Evolutionary conservation across 2,888 invertebrate species (phyloP).

Genomic region (Arctia plantaginis): DNA sequence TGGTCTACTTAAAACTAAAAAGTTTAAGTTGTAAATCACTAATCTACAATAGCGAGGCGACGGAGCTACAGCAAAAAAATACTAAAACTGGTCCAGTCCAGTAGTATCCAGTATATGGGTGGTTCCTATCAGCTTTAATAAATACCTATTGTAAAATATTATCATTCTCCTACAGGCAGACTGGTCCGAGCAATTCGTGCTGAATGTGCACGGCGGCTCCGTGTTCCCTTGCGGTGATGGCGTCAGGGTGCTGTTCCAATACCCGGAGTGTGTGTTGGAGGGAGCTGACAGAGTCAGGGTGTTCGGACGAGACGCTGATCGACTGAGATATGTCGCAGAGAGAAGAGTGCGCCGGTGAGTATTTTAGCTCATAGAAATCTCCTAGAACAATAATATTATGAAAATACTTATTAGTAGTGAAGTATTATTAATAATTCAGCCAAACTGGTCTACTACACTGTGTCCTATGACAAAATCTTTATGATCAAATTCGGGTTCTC

Average conservation of each 20-base stretch:
- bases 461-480: too few species aligned
- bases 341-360: conserved; percentile 73
- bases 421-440: not conserved
- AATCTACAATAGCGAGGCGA: too few species aligned
- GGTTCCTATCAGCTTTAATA: not conserved
- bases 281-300: conserved; percentile 92
- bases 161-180: conserved; percentile 86
- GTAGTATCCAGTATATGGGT: too few species aligned
- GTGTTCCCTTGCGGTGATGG: conserved; percentile 94
- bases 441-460: too few species aligned
- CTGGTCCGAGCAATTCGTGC: conserved; percentile 94
- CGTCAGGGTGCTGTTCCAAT: conserved; percentile 93
- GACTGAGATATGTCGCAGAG: conserved; percentile 78
- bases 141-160: not conserved
- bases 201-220: conserved; percentile 93
- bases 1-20: too few species aligned
- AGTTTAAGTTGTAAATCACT: too few species aligned
- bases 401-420: too few species aligned
- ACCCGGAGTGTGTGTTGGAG: conserved; percentile 93
- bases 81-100: too few species aligned
- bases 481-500: too few species aligned
- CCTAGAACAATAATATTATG: too few species aligned
- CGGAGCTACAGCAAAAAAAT: too few species aligned
- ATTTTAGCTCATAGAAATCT: not conserved
- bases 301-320: conserved; percentile 89